phyloP scores from a whole-genome alignment of 1,140 invertebrate genomes.

The Pseudomyrmex sp. region DNA sequence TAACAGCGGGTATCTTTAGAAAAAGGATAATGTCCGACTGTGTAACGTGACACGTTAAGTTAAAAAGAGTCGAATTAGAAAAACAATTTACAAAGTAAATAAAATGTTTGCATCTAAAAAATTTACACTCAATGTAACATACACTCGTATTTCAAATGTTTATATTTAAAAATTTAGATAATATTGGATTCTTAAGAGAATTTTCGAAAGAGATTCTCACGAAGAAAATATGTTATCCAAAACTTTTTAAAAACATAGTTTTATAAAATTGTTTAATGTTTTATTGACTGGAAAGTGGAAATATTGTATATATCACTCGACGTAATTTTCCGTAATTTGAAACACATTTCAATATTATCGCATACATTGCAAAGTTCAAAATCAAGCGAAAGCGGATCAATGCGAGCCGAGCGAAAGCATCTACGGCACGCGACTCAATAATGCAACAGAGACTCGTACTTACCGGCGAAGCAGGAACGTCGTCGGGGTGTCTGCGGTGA shows the following conservation, averaged over 20 bases:
- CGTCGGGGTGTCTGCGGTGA: neutral
- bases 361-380: neutral
- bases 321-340: no score
- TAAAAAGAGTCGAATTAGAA: no score
- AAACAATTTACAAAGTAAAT: neutral
- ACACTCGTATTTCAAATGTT: neutral
- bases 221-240: no score
- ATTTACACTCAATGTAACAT: neutral
- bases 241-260: no score
- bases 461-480: slow-evolving; percentile 6
- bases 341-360: neutral
- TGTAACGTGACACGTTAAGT: neutral
- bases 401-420: slow-evolving; percentile 15
- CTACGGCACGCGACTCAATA: slow-evolving; percentile 21
- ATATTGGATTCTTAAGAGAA: no score
- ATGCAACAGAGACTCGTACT: slow-evolving; percentile 26
- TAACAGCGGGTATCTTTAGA: slow-evolving; percentile 25
- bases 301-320: no score
- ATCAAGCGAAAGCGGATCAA: slow-evolving; percentile 1
- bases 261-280: no score
- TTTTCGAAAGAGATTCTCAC: no score
- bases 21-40: neutral
- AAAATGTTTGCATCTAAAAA: neutral
- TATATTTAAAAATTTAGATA: neutral
- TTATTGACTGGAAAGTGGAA: no score